A percentile compares a stretch with the other conserved stretches of the same genome.
Conservation (phyloP, 2,888 invertebrate genomes). For the Euplexia lucipara region DNA sequence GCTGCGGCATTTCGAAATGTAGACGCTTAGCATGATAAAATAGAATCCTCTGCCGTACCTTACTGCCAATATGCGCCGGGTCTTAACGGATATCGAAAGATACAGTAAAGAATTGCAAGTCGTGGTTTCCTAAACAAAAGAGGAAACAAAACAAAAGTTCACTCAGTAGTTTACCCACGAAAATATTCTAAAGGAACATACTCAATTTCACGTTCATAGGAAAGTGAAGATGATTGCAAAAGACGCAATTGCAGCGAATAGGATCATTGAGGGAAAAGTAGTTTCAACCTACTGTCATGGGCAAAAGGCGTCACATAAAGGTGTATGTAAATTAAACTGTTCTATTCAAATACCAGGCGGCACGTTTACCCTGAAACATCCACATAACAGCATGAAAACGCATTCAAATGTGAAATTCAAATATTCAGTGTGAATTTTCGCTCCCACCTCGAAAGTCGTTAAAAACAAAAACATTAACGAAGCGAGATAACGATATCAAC, state of each 20-base stretch:
- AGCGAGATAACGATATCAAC: slow-evolving; percentile 58
- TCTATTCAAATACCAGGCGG: slow-evolving; percentile 52
- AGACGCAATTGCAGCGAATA: background rate
- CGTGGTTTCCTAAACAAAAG: no score
- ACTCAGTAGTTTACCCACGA: background rate
- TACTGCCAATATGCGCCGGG: no score
- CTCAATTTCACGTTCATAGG: background rate
- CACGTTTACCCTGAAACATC: slow-evolving; percentile 25
- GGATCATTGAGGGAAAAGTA: background rate
- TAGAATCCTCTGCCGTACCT: no score
- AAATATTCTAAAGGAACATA: background rate
- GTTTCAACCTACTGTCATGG: background rate
- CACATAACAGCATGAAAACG: slow-evolving; percentile 47
- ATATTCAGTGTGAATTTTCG: slow-evolving; percentile 46
- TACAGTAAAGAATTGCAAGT: no score
- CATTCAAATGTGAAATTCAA: slow-evolving; percentile 31
- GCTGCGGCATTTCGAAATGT: no score
- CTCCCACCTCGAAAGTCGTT: slow-evolving; percentile 47
- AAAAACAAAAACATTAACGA: slow-evolving; percentile 55
- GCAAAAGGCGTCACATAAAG: background rate
- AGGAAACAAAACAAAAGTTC: no score
- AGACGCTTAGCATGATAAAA: no score
- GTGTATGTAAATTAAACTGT: slow-evolving; percentile 38
- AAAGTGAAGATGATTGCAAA: background rate
- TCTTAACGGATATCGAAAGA: no score